These are phyloP conservation scores for Mirza zaza DNA, from an alignment of 2,113 vertebrate species.

Conservation along the genomic window DNA sequence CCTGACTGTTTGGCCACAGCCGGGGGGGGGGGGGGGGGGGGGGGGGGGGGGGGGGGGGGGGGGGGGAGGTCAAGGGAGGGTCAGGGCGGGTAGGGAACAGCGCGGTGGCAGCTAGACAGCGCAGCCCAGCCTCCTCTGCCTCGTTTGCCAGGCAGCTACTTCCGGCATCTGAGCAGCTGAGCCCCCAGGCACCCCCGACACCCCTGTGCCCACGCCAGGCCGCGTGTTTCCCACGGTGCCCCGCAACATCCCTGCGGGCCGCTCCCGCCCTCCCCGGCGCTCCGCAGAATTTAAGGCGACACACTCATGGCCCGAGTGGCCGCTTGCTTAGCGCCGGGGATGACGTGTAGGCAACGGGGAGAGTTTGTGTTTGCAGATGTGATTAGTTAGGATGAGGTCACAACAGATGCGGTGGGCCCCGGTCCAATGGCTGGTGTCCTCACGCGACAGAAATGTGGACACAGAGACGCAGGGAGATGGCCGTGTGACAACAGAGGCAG, in stretches of 20 bases:
- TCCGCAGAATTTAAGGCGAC: neutral
- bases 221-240: neutral
- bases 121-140: neutral
- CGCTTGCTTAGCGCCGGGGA: neutral
- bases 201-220: neutral
- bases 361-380: neutral
- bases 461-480: neutral
- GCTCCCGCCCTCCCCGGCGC: neutral
- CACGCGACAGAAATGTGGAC: neutral
- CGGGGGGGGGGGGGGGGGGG: neutral
- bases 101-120: neutral
- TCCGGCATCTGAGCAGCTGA: constrained; percentile 45
- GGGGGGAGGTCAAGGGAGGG: neutral
- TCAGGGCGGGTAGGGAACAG: neutral
- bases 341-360: fast-evolving
- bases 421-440: neutral
- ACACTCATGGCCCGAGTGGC: fast-evolving
- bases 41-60: too few species aligned
- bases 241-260: fast-evolving
- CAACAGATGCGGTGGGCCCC: neutral
- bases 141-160: neutral
- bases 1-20: neutral
- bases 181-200: neutral
- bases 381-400: neutral
- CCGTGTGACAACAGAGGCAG: neutral